Percentiles rank a stretch among this genome's conserved stretches.
Evolutionary conservation across 2,113 vertebrate genomes (phyloP).

Genomic region (Oceanites oceanicus): DNA sequence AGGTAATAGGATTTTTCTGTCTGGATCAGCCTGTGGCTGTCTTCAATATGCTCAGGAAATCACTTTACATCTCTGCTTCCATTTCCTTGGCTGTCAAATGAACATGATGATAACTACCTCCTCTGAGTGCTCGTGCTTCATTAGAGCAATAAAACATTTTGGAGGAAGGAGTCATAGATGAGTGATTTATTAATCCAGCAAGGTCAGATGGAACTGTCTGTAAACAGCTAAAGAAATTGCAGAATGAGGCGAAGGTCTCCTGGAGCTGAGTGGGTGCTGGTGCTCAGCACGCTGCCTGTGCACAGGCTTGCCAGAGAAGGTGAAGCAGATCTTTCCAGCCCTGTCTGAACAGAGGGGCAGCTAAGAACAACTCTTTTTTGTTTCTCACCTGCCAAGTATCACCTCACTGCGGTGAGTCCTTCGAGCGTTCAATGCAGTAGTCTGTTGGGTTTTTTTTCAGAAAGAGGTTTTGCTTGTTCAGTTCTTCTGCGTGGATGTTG

Average conservation of each 20-base stretch:
- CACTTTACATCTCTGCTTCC: constrained; percentile 10
- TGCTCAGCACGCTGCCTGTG: fast-evolving
- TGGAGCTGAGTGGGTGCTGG: fast-evolving
- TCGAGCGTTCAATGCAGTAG: fast-evolving
- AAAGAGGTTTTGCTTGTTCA: neutral
- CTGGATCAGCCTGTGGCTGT: neutral
- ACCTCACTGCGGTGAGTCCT: neutral
- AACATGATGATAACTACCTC: neutral
- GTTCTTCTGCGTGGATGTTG: neutral
- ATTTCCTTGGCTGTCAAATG: constrained; percentile 40
- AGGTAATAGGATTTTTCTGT: neutral
- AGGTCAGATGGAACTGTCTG: neutral
- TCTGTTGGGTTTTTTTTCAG: neutral
- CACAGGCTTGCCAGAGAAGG: neutral
- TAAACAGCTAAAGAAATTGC: neutral
- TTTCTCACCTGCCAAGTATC: neutral
- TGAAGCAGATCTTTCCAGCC: neutral
- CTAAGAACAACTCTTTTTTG: neutral
- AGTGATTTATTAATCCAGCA: neutral
- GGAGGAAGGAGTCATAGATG: neutral
- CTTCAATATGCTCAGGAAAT: constrained; percentile 17
- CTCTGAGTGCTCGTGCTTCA: neutral
- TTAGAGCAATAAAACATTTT: neutral
- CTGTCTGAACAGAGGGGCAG: neutral
- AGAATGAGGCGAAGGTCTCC: neutral